Evolutionary conservation across 2,797 vertebrate species (phyloP).

Genomic region (Gambusia yucatana): DNA sequence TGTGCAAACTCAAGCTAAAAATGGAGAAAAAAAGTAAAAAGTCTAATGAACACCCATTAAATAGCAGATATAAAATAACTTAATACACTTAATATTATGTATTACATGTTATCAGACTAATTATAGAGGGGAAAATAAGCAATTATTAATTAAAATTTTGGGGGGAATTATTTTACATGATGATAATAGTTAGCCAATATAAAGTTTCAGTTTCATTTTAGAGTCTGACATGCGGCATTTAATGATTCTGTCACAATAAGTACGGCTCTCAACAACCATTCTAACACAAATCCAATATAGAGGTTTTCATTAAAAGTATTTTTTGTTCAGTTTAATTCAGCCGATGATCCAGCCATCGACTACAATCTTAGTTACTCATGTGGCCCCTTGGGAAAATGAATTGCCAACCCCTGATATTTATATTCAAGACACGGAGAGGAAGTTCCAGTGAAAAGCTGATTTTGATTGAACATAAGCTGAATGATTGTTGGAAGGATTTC

Average conservation of each 20-base stretch:
- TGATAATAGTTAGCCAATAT: neutral
- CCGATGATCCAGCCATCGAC: neutral
- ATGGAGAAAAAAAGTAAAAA: no score
- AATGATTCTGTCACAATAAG: neutral
- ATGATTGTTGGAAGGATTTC: neutral
- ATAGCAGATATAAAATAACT: neutral
- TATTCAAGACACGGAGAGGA: neutral
- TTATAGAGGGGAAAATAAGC: neutral
- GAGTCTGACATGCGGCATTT: neutral
- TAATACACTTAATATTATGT: neutral
- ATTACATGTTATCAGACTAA: neutral
- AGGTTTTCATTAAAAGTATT: neutral
- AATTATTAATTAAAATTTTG: neutral
- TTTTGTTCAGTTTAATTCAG: neutral
- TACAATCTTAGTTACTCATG: neutral
- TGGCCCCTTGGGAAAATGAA: neutral
- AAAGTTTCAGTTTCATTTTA: neutral
- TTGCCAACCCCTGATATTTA: neutral
- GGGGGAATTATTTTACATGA: neutral
- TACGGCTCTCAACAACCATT: neutral
- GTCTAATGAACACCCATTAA: neutral
- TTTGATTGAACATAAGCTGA: neutral
- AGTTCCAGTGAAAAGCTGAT: neutral
- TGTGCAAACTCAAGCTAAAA: neutral
- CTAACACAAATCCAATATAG: neutral